These are phyloP conservation scores for Sisyra nigra DNA, from an alignment of 2,888 invertebrate genomes.

Conservation along the genomic window DNA sequence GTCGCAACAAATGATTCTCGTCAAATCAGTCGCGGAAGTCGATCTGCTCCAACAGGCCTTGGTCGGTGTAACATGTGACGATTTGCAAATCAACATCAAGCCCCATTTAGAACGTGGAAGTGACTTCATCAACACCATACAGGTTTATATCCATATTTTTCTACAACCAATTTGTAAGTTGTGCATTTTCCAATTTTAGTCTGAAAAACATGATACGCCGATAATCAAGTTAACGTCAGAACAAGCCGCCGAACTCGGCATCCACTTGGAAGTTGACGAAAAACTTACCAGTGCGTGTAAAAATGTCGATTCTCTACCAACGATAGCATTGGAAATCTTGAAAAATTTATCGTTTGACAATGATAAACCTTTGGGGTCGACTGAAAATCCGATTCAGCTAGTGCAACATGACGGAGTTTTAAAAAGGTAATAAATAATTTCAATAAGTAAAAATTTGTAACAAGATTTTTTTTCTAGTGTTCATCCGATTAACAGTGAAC, in stretches of 20 bases:
- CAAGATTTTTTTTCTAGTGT: constrained; percentile 1
- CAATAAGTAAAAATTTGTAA: background rate
- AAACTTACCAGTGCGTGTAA: background rate
- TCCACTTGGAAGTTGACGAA: constrained; percentile 9
- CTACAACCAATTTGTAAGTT: background rate
- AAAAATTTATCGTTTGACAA: constrained; percentile 5
- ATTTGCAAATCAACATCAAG: background rate
- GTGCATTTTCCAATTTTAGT: background rate
- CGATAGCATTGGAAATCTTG: background rate
- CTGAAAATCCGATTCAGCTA: constrained; percentile 13
- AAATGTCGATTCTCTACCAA: background rate
- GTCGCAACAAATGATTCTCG: constrained; percentile 1
- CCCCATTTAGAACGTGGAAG: constrained; percentile 1
- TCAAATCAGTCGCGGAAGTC: constrained; percentile 2
- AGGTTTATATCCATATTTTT: background rate
- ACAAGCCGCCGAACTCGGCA: constrained; percentile 11
- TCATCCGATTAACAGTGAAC: constrained; percentile 1
- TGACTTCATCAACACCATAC: constrained; percentile 5
- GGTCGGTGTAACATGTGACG: constrained; percentile 2
- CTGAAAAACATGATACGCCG: constrained; percentile 7
- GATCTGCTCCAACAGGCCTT: constrained; percentile 8
- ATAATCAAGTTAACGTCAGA: constrained; percentile 12
- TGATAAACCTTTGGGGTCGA: constrained; percentile 11
- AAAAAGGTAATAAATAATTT: constrained; percentile 8
- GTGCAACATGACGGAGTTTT: constrained; percentile 10